Evolutionary conservation across 2,113 vertebrate species (phyloP).

Genomic region (Cheirogaleus medius): DNA sequence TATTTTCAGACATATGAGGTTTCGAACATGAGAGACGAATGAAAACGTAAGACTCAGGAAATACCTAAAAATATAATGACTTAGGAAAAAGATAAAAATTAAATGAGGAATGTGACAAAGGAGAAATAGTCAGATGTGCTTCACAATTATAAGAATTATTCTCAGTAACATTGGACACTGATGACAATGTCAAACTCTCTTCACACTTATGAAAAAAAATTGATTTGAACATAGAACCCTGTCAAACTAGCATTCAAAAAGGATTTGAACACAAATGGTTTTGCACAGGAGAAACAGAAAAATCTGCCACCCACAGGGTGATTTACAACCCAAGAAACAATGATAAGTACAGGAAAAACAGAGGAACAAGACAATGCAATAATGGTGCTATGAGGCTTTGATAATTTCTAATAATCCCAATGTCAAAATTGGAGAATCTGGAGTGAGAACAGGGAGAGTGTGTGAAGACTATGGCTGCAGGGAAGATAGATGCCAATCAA

Average conservation of each 20-base stretch:
- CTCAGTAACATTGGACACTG: not conserved
- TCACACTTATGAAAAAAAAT: not conserved
- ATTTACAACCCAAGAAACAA: not conserved
- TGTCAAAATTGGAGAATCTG: not conserved
- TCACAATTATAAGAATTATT: not conserved
- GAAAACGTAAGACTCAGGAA: not conserved
- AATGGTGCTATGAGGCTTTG: not conserved
- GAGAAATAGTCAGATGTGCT: not conserved
- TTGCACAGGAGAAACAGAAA: not conserved
- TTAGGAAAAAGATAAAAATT: not conserved
- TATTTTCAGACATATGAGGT: not conserved
- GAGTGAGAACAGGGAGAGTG: not conserved
- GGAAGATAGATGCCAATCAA: not conserved
- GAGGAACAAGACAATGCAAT: not conserved
- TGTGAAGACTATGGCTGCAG: rapidly evolving
- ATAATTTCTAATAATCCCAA: not conserved
- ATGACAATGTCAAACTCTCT: not conserved
- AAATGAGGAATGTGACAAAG: not conserved
- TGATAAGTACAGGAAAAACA: not conserved
- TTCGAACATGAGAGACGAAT: not conserved
- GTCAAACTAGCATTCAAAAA: not conserved
- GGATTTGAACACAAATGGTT: not conserved
- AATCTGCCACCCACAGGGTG: not conserved
- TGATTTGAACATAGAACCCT: not conserved
- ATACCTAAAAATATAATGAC: not conserved